These are phyloP conservation scores for Metaphire vulgaris DNA, from an alignment of 1,140 invertebrate species.

Conservation along the genomic window DNA sequence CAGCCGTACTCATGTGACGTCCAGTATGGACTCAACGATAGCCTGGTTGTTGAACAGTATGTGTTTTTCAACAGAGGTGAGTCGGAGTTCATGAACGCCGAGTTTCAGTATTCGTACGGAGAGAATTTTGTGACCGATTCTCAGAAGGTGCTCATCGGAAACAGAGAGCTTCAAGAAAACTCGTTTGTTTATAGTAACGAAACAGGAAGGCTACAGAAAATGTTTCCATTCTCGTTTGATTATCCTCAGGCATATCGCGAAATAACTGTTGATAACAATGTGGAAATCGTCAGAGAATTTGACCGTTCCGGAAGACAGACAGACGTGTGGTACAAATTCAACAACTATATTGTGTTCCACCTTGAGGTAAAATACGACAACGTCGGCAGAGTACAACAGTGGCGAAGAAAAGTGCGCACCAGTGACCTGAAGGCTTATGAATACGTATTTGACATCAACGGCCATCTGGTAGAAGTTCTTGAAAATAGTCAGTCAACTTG, in stretches of 20 bases:
- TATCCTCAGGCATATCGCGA: conserved; percentile 62
- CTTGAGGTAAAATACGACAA: conserved; percentile 77
- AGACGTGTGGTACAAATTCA: conserved; percentile 66
- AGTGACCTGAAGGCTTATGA: conserved; percentile 77
- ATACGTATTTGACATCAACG: conserved; percentile 49
- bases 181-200: conserved; percentile 64
- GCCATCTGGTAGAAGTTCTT: conserved; percentile 44
- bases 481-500: conserved; percentile 80
- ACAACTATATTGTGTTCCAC: conserved; percentile 77
- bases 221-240: conserved; percentile 61
- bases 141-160: conserved; percentile 26
- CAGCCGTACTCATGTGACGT: conserved; percentile 38
- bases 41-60: conserved; percentile 12
- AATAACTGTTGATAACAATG: conserved; percentile 76
- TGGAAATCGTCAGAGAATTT: conserved; percentile 70
- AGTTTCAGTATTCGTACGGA: conserved; percentile 87
- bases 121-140: conserved; percentile 70
- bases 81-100: conserved; percentile 65
- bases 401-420: conserved; percentile 76
- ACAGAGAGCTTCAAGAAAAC: conserved; percentile 24
- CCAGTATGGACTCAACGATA: conserved; percentile 48
- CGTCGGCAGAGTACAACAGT: conserved; percentile 73
- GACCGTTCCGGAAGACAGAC: conserved; percentile 67
- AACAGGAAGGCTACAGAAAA: conserved; percentile 71
- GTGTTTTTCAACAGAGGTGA: background rate